Conservation (phyloP, 2,888 invertebrate species). For the Oxycera nigricornis region DNA sequence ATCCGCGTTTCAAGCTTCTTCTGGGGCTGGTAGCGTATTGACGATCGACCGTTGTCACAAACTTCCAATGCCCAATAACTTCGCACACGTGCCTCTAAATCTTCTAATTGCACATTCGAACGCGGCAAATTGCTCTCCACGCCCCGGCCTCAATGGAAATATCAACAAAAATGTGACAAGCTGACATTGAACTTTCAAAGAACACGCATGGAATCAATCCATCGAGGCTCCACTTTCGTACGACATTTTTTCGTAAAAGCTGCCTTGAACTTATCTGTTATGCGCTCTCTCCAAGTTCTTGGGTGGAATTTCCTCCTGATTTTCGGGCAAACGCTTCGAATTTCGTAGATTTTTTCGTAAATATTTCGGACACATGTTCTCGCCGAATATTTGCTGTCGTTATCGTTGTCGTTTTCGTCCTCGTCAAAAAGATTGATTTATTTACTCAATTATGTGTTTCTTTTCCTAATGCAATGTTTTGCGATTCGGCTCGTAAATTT, state of each 20-base stretch:
- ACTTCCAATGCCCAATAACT: too few relatives aligned
- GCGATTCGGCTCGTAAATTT: neutral
- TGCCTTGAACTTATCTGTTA: conserved; percentile 11
- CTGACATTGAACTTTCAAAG: neutral
- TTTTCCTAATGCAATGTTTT: neutral
- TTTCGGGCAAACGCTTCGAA: neutral
- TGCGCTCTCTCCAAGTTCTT: neutral
- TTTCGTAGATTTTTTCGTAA: conserved; percentile 6
- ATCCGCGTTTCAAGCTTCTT: too few relatives aligned
- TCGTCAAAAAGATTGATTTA: conserved; percentile 28
- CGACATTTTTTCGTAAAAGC: neutral
- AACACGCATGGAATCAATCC: neutral
- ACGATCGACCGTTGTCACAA: too few relatives aligned
- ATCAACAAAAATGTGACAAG: neutral
- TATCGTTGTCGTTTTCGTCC: neutral
- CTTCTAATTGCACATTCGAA: too few relatives aligned
- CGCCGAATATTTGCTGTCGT: too few relatives aligned
- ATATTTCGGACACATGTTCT: conserved; percentile 33
- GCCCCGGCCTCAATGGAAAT: too few relatives aligned
- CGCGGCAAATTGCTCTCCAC: too few relatives aligned
- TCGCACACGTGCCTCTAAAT: too few relatives aligned
- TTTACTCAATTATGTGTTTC: conserved; percentile 21
- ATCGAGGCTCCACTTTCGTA: neutral
- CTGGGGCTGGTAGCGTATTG: too few relatives aligned
- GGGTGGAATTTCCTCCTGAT: neutral